Evolutionary conservation across 2,797 vertebrate genomes (phyloP), one percentile per base, ranked within the genome.

Genomic region (Acridotheres tristis): DNA sequence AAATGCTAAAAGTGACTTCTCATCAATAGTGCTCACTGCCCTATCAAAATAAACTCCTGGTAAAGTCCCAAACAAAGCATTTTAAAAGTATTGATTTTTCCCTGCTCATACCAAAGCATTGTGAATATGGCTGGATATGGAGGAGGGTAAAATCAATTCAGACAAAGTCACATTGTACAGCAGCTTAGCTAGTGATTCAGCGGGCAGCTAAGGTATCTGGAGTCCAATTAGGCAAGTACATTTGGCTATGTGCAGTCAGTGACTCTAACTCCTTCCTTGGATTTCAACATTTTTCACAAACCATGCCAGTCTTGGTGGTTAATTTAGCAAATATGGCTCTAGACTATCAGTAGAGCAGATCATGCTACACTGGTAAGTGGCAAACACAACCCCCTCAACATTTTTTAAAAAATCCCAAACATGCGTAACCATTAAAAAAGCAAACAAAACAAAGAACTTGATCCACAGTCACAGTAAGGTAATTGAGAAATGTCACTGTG

Each of bases 301-400:
- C 18, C 30, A 38, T 1, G 0, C 11, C 16, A 68, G 29, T 25
- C 20, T 72, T 50, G 5, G 30, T 57, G 8, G 27, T 25, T 68
- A 47, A 26, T 53, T 54, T n/a, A 67, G 40, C 22, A 89, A 89
- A 78, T 9, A 19, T 0, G 4, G 6, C 14, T n/a, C 51, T 38
- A 13, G 7, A 58, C 26, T 79, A 9, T 10, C 18, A 18, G 13
- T 4, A 58, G 9, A 50, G 20, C 61, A 38, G 32, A 27, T 62
- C 16, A 36, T 11, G 11, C 38, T 36, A 67, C 0, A 2, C 8
- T 42, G 43, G 1, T 47, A 67, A 21, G 32, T 0, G 0, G 40
- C 13, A 42, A 13, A 50, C 10, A 48, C 7, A 51, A 36, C 2
- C 0, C 6, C 19, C 8, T 43, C 30, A 5, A 38, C 2, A 5